phyloP scores from a whole-genome alignment of 2,113 vertebrate genomes.

The Pipra filicauda region DNA sequence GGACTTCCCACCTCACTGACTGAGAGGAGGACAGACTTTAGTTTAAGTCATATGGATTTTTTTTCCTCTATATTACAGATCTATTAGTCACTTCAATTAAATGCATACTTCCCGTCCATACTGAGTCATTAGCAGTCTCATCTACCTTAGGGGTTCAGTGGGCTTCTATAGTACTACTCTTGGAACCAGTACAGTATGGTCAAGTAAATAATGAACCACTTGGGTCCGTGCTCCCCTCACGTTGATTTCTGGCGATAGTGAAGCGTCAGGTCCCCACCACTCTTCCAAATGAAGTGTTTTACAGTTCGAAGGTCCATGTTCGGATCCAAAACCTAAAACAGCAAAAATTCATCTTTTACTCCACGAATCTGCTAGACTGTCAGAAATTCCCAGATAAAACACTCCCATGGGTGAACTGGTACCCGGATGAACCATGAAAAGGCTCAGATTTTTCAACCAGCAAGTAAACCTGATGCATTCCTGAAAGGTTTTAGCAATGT shows the following conservation, averaged over 20 bases:
- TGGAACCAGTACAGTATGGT: slow-evolving; percentile 69
- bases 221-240: slow-evolving; percentile 63
- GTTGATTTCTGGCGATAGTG: slow-evolving; percentile 92
- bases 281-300: slow-evolving; percentile 98
- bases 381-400: neutral
- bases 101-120: slow-evolving; percentile 64
- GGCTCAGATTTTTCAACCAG: neutral
- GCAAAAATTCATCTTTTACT: neutral
- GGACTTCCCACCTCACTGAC: slow-evolving; percentile 25
- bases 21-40: slow-evolving; percentile 64
- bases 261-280: slow-evolving; percentile 94
- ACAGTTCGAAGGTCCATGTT: slow-evolving; percentile 98
- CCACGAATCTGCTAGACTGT: neutral
- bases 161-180: slow-evolving; percentile 75
- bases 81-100: slow-evolving; percentile 72
- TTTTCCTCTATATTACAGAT: slow-evolving; percentile 75
- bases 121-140: slow-evolving; percentile 67
- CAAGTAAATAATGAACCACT: slow-evolving; percentile 32
- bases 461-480: accelerated
- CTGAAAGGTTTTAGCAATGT: neutral
- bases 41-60: slow-evolving; percentile 67
- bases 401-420: neutral
- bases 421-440: neutral
- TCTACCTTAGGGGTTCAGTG: slow-evolving; percentile 70
- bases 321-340: slow-evolving; percentile 89